Percentiles rank a stretch among this genome's conserved stretches.
phyloP scores from a whole-genome alignment of 2,888 invertebrate genomes.

The Sylvicola fuscatus region DNA sequence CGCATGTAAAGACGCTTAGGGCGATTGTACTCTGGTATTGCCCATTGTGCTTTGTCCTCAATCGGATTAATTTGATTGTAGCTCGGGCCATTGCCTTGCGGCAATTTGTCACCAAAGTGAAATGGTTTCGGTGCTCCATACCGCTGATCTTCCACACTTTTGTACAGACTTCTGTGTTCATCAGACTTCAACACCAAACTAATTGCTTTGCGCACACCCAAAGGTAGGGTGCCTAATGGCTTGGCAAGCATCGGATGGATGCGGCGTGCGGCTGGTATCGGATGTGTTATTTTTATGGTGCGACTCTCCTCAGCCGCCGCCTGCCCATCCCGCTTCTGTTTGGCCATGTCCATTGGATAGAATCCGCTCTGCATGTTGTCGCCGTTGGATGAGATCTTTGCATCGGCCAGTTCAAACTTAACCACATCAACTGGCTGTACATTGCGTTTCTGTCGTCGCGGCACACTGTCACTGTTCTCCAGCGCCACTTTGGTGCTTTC shows the following conservation, averaged over 20 bases:
- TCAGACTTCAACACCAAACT: slow-evolving; percentile 13
- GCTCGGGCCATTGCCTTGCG: too few relatives aligned
- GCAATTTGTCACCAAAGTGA: too few relatives aligned
- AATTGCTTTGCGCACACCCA: slow-evolving; percentile 19
- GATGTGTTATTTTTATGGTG: slow-evolving; percentile 1
- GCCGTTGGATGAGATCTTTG: neutral
- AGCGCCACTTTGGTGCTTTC: slow-evolving; percentile 7
- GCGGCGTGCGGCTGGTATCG: neutral
- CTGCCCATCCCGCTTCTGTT: neutral
- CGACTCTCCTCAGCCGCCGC: neutral
- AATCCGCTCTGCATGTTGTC: too few relatives aligned
- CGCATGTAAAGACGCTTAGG: too few relatives aligned
- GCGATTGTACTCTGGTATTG: too few relatives aligned
- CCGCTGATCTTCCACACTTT: too few relatives aligned
- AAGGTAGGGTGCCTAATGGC: slow-evolving; percentile 11
- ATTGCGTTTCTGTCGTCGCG: neutral
- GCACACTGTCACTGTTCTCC: slow-evolving; percentile 1
- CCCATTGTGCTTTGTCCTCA: too few relatives aligned
- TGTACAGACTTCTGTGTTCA: too few relatives aligned
- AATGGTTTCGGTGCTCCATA: too few relatives aligned
- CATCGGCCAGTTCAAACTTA: slow-evolving; percentile 3
- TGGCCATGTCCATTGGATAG: too few relatives aligned
- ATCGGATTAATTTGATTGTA: too few relatives aligned
- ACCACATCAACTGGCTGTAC: neutral
- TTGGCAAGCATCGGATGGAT: neutral